Evolutionary conservation across 2,888 invertebrate genomes (phyloP).

Genomic region (Eupithecia pulchellata): DNA sequence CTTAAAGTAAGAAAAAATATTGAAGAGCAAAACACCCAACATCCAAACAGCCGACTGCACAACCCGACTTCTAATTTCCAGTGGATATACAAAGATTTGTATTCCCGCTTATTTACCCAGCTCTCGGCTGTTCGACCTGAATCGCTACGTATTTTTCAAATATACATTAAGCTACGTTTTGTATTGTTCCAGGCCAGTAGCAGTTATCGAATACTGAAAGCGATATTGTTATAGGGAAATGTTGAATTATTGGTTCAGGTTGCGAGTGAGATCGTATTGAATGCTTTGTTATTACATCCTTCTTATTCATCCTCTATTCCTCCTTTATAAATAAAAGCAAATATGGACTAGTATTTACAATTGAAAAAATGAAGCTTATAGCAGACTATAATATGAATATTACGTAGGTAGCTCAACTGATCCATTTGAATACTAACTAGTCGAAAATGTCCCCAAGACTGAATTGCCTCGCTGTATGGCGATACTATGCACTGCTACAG

Average conservation of each 20-base stretch:
- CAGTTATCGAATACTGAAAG: conserved; percentile 4
- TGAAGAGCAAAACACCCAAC: not conserved
- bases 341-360: too few relatives aligned
- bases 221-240: not conserved
- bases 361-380: too few relatives aligned
- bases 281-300: not conserved
- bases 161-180: conserved; percentile 19
- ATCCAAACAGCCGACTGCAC: not conserved
- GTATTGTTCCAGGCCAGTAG: conserved; percentile 9
- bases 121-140: conserved; percentile 26
- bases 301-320: too few relatives aligned
- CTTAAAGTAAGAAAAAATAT: not conserved
- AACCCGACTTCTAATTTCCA: conserved; percentile 31
- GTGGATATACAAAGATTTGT: conserved; percentile 27
- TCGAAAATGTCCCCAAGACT: too few relatives aligned
- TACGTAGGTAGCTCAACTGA: too few relatives aligned
- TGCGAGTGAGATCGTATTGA: not conserved
- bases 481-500: too few relatives aligned
- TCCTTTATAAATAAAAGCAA: too few relatives aligned
- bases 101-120: conserved; percentile 31
- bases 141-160: conserved; percentile 35
- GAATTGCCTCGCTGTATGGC: too few relatives aligned
- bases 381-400: too few relatives aligned
- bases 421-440: too few relatives aligned
- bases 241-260: not conserved